Evolutionary conservation across 1,140 invertebrate species (phyloP).

Genomic region (Conus betulinus): DNA sequence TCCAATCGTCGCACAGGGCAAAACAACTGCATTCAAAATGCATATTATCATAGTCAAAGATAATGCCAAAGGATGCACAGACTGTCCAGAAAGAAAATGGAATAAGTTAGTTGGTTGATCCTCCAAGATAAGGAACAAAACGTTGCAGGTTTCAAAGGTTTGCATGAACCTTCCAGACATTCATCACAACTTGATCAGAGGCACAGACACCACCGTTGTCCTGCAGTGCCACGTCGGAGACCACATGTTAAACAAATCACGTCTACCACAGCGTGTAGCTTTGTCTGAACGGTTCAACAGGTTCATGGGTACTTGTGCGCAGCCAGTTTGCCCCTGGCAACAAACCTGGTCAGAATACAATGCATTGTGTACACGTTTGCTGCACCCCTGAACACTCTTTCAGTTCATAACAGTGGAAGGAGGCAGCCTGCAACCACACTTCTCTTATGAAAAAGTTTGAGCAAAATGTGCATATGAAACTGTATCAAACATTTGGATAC

Average conservation of each 20-base stretch:
- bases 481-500: constrained; percentile 13
- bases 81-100: too few relatives aligned
- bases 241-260: not conserved
- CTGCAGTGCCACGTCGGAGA: not conserved
- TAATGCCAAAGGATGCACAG: not conserved
- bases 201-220: not conserved
- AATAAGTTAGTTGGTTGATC: too few relatives aligned
- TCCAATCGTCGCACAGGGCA: not conserved
- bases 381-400: not conserved
- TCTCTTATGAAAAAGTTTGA: constrained; percentile 14
- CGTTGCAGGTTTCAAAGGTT: not conserved
- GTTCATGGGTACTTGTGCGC: not conserved
- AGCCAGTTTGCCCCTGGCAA: not conserved
- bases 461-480: constrained; percentile 16
- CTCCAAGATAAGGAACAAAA: too few relatives aligned
- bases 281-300: not conserved
- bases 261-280: not conserved
- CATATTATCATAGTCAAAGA: not conserved
- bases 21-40: not conserved
- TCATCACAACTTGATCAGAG: not conserved
- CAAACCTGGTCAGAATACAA: not conserved
- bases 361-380: not conserved
- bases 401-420: constrained; percentile 3
- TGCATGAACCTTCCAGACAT: not conserved
- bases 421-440: not conserved